A percentile compares a stretch with the other conserved stretches of the same genome.
These are phyloP conservation scores for Catagonus wagneri DNA, from an alignment of 2,113 vertebrate genomes.

Conservation along the genomic window DNA sequence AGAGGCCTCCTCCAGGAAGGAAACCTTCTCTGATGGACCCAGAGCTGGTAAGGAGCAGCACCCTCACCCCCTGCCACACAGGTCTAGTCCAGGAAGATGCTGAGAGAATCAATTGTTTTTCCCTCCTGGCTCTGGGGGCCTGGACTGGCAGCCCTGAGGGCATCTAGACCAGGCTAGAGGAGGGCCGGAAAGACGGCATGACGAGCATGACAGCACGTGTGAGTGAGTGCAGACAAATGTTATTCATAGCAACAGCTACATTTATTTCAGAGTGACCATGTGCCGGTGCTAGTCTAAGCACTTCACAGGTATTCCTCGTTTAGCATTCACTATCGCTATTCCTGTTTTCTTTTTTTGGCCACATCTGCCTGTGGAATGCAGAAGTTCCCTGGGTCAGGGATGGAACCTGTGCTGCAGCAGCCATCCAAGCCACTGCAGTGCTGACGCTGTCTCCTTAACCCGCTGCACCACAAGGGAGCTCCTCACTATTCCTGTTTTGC, in stretches of 20 bases:
- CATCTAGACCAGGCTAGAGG: not conserved
- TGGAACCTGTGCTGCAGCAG: no score
- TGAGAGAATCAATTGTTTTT: not conserved
- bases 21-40: slow-evolving; percentile 42
- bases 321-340: not conserved
- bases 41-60: not conserved
- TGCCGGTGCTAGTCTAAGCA: not conserved
- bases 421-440: no score
- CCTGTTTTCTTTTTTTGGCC: not conserved
- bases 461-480: no score
- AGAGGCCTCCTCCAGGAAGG: slow-evolving; percentile 34
- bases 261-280: not conserved
- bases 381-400: no score
- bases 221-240: not conserved
- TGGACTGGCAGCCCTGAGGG: not conserved
- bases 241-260: not conserved
- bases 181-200: not conserved
- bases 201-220: not conserved
- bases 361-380: no score
- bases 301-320: not conserved
- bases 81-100: not conserved
- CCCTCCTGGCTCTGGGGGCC: not conserved
- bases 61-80: not conserved
- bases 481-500: not conserved
- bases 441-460: no score